These are phyloP conservation scores for Doryteuthis pealeii DNA, from an alignment of 1,140 invertebrate species.

Conservation along the genomic window DNA sequence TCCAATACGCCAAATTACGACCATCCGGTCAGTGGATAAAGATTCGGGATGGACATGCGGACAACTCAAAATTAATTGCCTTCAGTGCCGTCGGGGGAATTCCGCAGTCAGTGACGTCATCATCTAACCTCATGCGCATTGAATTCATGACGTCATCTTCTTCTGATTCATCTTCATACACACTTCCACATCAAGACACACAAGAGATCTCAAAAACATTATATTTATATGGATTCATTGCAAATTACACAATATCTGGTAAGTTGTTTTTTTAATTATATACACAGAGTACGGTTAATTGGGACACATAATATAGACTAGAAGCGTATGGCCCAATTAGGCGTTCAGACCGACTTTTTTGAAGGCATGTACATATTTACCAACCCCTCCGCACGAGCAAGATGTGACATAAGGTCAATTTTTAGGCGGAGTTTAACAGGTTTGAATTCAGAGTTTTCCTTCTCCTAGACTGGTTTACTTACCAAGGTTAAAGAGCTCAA, in stretches of 20 bases:
- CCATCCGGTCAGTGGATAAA: slow-evolving; percentile 43
- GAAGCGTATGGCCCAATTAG: too few relatives aligned
- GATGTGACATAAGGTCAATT: too few relatives aligned
- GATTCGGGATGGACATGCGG: slow-evolving; percentile 38
- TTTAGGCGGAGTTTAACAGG: too few relatives aligned
- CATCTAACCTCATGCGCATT: slow-evolving; percentile 40
- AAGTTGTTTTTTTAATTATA: not conserved
- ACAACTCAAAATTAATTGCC: slow-evolving; percentile 34
- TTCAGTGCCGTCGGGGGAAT: slow-evolving; percentile 31
- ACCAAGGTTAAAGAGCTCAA: too few relatives aligned
- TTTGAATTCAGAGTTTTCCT: too few relatives aligned
- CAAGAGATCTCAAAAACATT: not conserved
- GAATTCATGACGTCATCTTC: slow-evolving; percentile 38
- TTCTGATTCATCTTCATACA: not conserved
- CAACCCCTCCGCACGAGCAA: too few relatives aligned
- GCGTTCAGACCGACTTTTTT: too few relatives aligned
- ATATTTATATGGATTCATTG: slow-evolving; percentile 2
- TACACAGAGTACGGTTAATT: too few relatives aligned
- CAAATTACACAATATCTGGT: slow-evolving; percentile 11
- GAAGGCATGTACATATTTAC: too few relatives aligned
- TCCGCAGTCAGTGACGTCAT: slow-evolving; percentile 34
- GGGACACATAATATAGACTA: too few relatives aligned
- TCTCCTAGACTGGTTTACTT: too few relatives aligned
- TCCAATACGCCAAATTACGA: slow-evolving; percentile 41
- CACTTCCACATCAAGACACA: not conserved